A percentile compares a stretch with the other conserved stretches of the same genome.
phyloP scores from a whole-genome alignment of 1,140 invertebrate genomes.

The Cydia pomonella region DNA sequence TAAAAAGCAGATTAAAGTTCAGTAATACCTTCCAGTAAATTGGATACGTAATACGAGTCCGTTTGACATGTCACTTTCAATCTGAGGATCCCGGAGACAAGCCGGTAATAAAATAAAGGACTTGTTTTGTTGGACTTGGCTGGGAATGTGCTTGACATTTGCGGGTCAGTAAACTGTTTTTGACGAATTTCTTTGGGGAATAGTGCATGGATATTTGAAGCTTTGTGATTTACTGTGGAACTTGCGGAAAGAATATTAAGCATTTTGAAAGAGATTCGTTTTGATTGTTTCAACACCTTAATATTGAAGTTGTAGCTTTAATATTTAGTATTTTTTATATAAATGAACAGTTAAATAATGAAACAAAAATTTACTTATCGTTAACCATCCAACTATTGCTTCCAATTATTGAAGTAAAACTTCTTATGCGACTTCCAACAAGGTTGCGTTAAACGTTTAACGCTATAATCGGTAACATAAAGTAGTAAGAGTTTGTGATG shows the following conservation, averaged over 20 bases:
- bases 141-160: neutral
- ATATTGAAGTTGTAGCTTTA: no score
- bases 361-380: no score
- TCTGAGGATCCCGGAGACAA: neutral
- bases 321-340: no score
- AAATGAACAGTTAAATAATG: no score
- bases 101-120: neutral
- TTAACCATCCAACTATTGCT: no score
- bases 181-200: neutral
- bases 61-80: neutral
- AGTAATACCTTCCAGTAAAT: conserved; percentile 1
- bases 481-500: no score
- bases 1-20: neutral
- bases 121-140: neutral
- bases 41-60: neutral
- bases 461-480: no score
- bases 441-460: no score
- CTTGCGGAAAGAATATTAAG: neutral
- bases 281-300: no score
- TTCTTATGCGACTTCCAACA: no score
- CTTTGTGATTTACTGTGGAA: neutral
- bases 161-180: neutral
- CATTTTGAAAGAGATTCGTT: no score
- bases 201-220: neutral
- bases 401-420: no score